phyloP scores from a whole-genome alignment of 2,888 invertebrate species.

The Nebria salina region DNA sequence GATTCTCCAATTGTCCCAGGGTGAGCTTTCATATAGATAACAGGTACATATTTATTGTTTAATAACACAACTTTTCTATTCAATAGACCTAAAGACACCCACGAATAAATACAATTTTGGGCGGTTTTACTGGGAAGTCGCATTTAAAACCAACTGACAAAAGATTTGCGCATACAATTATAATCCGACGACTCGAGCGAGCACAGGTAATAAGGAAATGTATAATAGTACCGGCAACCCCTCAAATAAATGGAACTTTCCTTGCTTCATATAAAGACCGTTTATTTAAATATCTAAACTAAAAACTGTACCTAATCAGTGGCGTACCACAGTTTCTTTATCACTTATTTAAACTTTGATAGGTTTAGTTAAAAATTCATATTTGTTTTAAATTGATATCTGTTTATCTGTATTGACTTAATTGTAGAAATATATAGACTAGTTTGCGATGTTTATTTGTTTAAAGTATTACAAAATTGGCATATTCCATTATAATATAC shows the following conservation, averaged over 20 bases:
- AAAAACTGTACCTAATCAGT: background rate
- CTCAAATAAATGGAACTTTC: background rate
- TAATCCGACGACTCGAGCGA: background rate
- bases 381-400: background rate
- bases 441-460: background rate
- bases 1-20: too few species aligned
- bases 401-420: background rate
- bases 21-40: too few species aligned
- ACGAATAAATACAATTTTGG: background rate
- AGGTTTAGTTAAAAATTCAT: background rate
- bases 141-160: background rate
- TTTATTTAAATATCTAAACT: constrained; percentile 1
- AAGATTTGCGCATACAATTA: constrained; percentile 1
- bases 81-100: background rate
- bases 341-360: background rate
- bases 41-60: too few species aligned
- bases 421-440: background rate
- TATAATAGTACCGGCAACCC: constrained; percentile 1
- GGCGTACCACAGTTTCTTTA: background rate
- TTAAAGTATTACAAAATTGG: background rate
- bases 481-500: too few species aligned
- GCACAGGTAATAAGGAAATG: constrained; percentile 1
- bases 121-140: background rate
- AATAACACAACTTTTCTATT: background rate
- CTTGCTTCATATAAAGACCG: background rate